Conservation (phyloP, 2,888 invertebrate genomes). For the Protodeltote pygarga region DNA sequence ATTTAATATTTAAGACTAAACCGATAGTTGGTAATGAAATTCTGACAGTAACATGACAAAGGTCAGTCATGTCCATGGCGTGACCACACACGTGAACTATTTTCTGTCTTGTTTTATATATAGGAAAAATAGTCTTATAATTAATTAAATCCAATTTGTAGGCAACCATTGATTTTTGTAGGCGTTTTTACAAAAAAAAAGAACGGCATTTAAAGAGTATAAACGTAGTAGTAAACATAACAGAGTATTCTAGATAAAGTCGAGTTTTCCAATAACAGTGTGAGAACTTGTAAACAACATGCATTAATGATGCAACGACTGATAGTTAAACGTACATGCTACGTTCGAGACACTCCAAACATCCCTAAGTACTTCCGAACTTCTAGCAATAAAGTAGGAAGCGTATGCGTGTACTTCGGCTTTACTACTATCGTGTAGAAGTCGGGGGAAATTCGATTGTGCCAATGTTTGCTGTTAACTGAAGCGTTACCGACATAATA, state of each 20-base stretch:
- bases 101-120: too few relatives aligned
- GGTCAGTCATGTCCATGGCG: conserved; percentile 17
- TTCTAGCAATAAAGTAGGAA: conserved; percentile 40
- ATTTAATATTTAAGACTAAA: conserved; percentile 26
- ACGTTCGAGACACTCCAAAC: conserved; percentile 39
- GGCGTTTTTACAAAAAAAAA: too few relatives aligned
- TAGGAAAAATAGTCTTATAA: too few relatives aligned
- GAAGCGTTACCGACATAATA: conserved; percentile 13
- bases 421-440: conserved; percentile 21
- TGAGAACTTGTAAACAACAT: conserved; percentile 47
- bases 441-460: conserved; percentile 22
- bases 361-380: conserved; percentile 41
- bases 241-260: conserved; percentile 26
- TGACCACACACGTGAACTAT: conserved; percentile 13
- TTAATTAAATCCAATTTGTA: too few relatives aligned
- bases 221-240: neutral
- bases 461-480: conserved; percentile 13
- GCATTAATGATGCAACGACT: conserved; percentile 48
- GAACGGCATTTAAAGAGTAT: neutral
- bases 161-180: too few relatives aligned
- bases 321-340: conserved; percentile 35
- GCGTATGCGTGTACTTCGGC: conserved; percentile 14
- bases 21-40: conserved; percentile 27
- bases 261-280: conserved; percentile 43
- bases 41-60: conserved; percentile 37